Evolutionary conservation across 1,140 invertebrate genomes (phyloP), one percentile per base, ranked within the genome.

Genomic region (Alviniconcha marisindica): DNA sequence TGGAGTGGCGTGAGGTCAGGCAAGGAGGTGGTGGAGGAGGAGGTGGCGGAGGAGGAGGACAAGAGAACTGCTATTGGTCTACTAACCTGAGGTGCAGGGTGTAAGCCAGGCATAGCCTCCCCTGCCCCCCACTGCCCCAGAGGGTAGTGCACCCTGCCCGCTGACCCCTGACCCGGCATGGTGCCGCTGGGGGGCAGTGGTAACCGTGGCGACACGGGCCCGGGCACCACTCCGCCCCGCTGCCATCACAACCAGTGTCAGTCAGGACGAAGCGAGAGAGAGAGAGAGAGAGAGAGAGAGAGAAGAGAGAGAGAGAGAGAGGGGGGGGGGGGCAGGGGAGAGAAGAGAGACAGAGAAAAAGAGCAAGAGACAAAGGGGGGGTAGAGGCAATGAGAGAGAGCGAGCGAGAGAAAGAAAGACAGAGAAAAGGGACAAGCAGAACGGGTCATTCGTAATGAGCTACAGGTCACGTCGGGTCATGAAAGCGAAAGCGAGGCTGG

Each of bases 161-260:
- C 54, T n/a, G 77, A 1, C 31, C 44, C 51, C 77, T 79, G 78
- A 54, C 78, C 60, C 36, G 36, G 15, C 36, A 78, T 38, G 54
- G 51, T 31, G 28, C 31, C 21, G 40, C 77, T 51, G 14, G 77
- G 48, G 33, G 77, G 77, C 54, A 78, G 48, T 18, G 78, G 78
- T 79, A 89, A 91, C 51, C 89, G 85, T 0, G 91, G 92, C 3
- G 92, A 92, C 89, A 92, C 90, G 5, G 92, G 90, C 42, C 89
- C 90, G 12, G 92, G 91, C 36, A 91, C 86, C 51, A 48, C 83
- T 44, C 91, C 90, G 83, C 91, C 91, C 60, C 91, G 82, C 90
- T 92, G 87, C 24, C 78, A 80, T 80, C 56, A 66, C 78, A 80
- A 80, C 78, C 56, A 51, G 33, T 76, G 10, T 31, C n/a, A 33